These are phyloP conservation scores for Drosophila lacteicornis DNA, from an alignment of 1,140 invertebrate genomes.

Conservation along the genomic window DNA sequence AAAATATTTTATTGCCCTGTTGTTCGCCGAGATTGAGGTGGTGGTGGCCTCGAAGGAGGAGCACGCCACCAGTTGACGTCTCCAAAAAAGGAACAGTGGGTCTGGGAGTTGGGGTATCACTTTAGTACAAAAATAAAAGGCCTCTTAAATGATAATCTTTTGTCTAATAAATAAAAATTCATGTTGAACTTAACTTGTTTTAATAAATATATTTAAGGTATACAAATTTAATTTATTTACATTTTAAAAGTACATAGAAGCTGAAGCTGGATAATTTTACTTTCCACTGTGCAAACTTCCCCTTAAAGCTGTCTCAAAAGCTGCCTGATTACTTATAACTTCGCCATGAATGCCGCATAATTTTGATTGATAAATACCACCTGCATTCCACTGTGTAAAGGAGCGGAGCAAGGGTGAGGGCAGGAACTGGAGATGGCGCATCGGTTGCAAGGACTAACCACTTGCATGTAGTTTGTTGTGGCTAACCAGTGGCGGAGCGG, in stretches of 20 bases:
- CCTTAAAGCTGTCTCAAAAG: not conserved
- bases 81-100: conserved; percentile 6
- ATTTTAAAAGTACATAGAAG: no score
- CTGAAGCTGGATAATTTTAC: no score
- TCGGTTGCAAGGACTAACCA: conserved; percentile 18
- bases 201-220: no score
- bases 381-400: conserved; percentile 3
- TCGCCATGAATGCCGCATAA: not conserved
- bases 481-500: not conserved
- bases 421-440: conserved; percentile 4
- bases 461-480: conserved; percentile 29
- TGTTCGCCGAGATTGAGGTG: conserved; percentile 36
- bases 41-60: not conserved
- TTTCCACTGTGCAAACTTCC: no score
- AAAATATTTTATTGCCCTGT: conserved; percentile 74
- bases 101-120: rapidly evolving
- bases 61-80: conserved; percentile 8
- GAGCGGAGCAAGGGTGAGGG: not conserved
- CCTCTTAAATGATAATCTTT: not conserved
- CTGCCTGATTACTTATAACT: conserved; percentile 9
- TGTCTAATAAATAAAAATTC: no score
- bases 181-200: no score
- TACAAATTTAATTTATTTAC: no score
- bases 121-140: not conserved
- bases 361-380: conserved; percentile 1